Base-by-base conservation (phyloP, 2,797 vertebrate genomes). In the Argyrosomus regius region DNA sequence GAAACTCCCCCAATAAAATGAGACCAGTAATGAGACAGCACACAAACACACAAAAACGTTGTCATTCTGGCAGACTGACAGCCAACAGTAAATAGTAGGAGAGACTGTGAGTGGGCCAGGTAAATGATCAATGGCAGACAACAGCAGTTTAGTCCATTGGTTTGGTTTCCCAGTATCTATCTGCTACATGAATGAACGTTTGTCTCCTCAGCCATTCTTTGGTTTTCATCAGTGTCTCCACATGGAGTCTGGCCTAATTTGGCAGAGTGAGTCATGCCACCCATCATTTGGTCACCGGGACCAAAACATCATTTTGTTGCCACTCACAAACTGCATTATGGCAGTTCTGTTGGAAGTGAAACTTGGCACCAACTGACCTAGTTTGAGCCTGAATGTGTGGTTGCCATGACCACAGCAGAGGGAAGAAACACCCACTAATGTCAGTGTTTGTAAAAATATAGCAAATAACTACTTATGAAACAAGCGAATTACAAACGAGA, bases 1-100 rank as follows among this genome's bases (percentile, higher is more conserved):
- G 63, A 90, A 88, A 85, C 85, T 80, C 78, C 69, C 81, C 81
- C 72, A 87, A 87, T 92, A 78, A 89, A 82, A 65, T 3, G 64
- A 88, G 73, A 64, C 26, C 74, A 52, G 79, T 81, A 83, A 89
- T 89, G 83, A 89, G 80, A 84, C 73, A 53, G 56, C 82, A 77
- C 80, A 74, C 67, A 79, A n/a, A 58, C 64, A 89, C 54, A 85
- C 22, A 83, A 53, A 88, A 66, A 65, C 20, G 16, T 12, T 84
- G 77, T 81, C 78, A 67, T 85, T 79, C 59, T 84, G 80, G 78
- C 83, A 64, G 75, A 80, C 71, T 58, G 87, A 85, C 78, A 83
- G 74, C 64, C 66, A 43, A 17, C 78, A 61, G 43, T 75, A 59
- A 67, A 84, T 59, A 67, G 73, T 50, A 49, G 52, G 71, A 77